Percentiles rank a stretch among this genome's conserved stretches.
phyloP scores from a whole-genome alignment of 2,888 invertebrate genomes.

The Amaurobius ferox region DNA sequence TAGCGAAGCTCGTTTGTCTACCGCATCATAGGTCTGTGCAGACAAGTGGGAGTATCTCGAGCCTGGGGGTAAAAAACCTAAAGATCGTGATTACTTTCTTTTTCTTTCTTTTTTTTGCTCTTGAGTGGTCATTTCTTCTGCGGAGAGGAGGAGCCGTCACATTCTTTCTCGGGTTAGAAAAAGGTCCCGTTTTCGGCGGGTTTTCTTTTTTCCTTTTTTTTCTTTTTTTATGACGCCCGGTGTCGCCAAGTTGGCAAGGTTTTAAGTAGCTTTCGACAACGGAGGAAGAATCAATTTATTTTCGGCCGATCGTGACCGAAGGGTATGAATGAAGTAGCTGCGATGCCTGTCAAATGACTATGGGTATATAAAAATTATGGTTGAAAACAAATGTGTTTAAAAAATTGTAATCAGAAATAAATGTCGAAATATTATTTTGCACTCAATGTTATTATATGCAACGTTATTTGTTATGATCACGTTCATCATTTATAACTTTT shows the following conservation, averaged over 20 bases:
- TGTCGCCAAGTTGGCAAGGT: constrained; percentile 11
- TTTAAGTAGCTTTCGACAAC: constrained; percentile 12
- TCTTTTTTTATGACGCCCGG: neutral
- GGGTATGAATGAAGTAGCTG: too few species aligned
- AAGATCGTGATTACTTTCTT: constrained; percentile 67
- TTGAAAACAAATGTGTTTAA: too few species aligned
- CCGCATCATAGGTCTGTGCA: constrained; percentile 47
- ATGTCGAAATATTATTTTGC: too few species aligned
- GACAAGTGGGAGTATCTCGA: constrained; percentile 64
- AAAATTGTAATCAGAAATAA: too few species aligned
- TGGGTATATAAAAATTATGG: too few species aligned
- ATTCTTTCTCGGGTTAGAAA: constrained; percentile 45
- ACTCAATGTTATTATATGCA: too few species aligned
- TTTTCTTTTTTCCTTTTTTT: constrained; percentile 14
- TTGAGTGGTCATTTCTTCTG: constrained; percentile 62
- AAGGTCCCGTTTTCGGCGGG: constrained; percentile 44
- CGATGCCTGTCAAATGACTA: too few species aligned
- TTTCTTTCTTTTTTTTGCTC: neutral
- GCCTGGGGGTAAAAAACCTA: constrained; percentile 48
- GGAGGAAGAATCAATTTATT: constrained; percentile 1
- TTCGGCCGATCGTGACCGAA: too few species aligned
- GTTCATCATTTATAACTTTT: too few species aligned
- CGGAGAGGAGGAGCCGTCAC: constrained; percentile 66
- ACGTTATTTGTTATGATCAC: too few species aligned
- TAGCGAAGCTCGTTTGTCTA: constrained; percentile 59